Evolutionary conservation across 2,888 invertebrate species (phyloP).

Genomic region (Cataglyphis rosenhaueri): DNA sequence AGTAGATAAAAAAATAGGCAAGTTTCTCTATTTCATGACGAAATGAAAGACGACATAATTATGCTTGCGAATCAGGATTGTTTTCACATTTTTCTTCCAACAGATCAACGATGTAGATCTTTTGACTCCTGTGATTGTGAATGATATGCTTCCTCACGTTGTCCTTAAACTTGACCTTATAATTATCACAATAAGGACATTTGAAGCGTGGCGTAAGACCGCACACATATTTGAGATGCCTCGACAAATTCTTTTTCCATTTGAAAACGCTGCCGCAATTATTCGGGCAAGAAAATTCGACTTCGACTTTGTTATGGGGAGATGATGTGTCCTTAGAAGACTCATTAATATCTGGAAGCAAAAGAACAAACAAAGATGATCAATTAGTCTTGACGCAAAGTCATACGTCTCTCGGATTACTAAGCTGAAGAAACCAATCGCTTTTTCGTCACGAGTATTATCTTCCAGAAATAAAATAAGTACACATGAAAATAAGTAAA

Average conservation of each 20-base stretch:
- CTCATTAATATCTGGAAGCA: slow-evolving; percentile 42
- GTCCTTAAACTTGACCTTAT: slow-evolving; percentile 60
- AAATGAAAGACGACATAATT: neutral
- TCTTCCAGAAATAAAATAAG: neutral
- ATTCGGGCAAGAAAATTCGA: slow-evolving; percentile 57
- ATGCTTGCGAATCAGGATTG: too few species aligned
- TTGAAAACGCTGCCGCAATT: slow-evolving; percentile 73
- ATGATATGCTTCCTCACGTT: slow-evolving; percentile 69
- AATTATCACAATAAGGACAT: slow-evolving; percentile 70
- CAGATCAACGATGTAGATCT: slow-evolving; percentile 61
- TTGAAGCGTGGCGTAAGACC: slow-evolving; percentile 74
- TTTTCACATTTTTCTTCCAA: neutral
- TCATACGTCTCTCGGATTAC: neutral
- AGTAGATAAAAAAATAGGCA: neutral
- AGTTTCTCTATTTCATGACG: slow-evolving; percentile 8
- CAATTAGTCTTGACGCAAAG: slow-evolving; percentile 17
- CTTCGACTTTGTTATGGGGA: neutral
- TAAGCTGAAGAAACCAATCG: slow-evolving; percentile 8
- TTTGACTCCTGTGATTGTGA: slow-evolving; percentile 59
- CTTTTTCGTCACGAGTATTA: neutral
- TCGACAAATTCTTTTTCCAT: slow-evolving; percentile 70
- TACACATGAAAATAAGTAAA: neutral
- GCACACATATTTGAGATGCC: slow-evolving; percentile 76
- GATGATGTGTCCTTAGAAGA: neutral
- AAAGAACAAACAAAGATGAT: slow-evolving; percentile 1